Conservation (phyloP, 2,888 invertebrate genomes). For the Xestia ashworthii region DNA sequence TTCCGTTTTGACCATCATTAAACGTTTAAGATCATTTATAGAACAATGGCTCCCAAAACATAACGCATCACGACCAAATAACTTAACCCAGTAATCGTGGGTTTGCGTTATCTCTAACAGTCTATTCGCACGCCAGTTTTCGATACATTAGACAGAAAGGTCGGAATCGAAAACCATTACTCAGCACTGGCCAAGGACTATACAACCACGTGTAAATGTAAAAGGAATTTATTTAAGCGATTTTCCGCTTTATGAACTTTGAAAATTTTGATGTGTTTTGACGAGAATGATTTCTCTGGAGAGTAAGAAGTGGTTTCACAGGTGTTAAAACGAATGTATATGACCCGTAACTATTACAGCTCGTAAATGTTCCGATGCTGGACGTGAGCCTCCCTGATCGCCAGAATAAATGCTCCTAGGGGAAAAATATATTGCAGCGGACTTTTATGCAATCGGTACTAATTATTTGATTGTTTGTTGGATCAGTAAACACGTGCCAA, state of each 20-base stretch:
- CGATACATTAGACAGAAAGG: conserved; percentile 63
- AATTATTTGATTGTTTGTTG: conserved; percentile 52
- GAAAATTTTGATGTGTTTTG: conserved; percentile 23
- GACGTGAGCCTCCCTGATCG: conserved; percentile 16
- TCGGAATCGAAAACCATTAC: conserved; percentile 53
- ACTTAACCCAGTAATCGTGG: conserved; percentile 30
- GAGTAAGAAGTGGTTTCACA: conserved; percentile 27
- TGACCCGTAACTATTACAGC: conserved; percentile 36
- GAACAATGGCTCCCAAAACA: conserved; percentile 4
- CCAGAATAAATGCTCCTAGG: conserved; percentile 43
- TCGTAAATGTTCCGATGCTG: conserved; percentile 38
- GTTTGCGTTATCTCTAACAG: conserved; percentile 54
- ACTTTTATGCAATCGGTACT: conserved; percentile 41
- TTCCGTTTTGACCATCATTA: not conserved
- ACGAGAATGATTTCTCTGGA: conserved; percentile 36
- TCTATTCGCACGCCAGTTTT: conserved; percentile 54
- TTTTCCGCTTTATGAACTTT: conserved; percentile 24
- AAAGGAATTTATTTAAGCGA: conserved; percentile 39
- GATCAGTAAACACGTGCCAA: conserved; percentile 16
- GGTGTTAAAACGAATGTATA: conserved; percentile 39
- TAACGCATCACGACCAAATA: conserved; percentile 16
- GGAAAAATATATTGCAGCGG: conserved; percentile 35
- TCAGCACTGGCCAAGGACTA: conserved; percentile 50
- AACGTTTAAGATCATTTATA: not conserved
- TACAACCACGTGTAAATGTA: conserved; percentile 20